Percentiles rank a stretch among this genome's conserved stretches.
Conservation (phyloP, 1,140 invertebrate genomes). For the Aphidius ervi region DNA sequence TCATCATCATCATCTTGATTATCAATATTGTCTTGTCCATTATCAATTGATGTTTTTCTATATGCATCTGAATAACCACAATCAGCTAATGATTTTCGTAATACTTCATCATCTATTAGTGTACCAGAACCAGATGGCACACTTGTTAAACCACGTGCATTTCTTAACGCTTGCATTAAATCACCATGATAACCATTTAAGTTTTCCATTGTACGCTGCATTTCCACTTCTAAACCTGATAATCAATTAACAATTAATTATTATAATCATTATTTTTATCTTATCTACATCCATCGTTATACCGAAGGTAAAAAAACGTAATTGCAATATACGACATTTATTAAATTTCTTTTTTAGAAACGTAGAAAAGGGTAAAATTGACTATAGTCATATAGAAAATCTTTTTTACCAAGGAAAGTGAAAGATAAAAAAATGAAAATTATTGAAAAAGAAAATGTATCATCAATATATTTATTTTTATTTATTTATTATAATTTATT, state of each 20-base stretch:
- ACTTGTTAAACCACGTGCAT: constrained; percentile 61
- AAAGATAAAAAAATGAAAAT: too few relatives aligned
- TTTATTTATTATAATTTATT: too few relatives aligned
- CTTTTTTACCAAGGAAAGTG: too few relatives aligned
- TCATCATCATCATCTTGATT: constrained; percentile 50
- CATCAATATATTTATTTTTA: too few relatives aligned
- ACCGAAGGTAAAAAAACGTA: too few relatives aligned
- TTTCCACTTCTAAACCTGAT: constrained; percentile 61
- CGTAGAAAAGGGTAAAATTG: too few relatives aligned
- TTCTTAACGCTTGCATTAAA: constrained; percentile 80
- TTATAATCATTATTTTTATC: too few relatives aligned
- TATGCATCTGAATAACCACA: constrained; percentile 60
- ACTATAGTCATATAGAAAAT: too few relatives aligned
- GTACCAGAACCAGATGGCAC: constrained; percentile 60
- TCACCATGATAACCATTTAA: constrained; percentile 91
- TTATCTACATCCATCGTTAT: too few relatives aligned
- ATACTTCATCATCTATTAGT: constrained; percentile 59
- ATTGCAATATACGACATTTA: too few relatives aligned
- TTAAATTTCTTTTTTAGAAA: too few relatives aligned
- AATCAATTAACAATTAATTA: constrained; percentile 14
- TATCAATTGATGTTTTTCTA: constrained; percentile 57
- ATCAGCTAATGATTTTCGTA: constrained; percentile 65
- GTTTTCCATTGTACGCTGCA: constrained; percentile 78
- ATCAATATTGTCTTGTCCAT: constrained; percentile 54
- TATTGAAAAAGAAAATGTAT: too few relatives aligned